Evolutionary conservation across 2,797 vertebrate genomes (phyloP), one percentile per base, ranked within the genome.

Genomic region (Rhyacichthys aspro): DNA sequence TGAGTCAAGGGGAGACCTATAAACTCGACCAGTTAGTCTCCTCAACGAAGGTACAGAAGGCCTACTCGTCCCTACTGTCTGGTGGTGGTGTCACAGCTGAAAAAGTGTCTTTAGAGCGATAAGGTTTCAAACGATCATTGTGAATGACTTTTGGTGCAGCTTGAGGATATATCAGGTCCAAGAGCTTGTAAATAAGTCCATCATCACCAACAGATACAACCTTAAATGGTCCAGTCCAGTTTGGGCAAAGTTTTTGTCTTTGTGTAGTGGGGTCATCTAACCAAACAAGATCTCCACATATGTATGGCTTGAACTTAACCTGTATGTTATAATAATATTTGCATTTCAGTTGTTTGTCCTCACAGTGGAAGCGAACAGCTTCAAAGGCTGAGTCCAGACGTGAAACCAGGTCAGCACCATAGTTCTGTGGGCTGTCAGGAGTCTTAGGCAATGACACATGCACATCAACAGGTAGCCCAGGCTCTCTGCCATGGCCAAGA

Each of bases 241-340:
- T 66, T 23, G 53, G 57, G 1, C 60, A 48, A 34, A 70, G 45
- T 59, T 77, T 77, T 34, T 58, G 44, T 65, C 57, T 55, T 23
- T 60, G 63, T 19, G 52, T 61, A 36, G 70, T 72, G 16, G 47
- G 70, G 53, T 72, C 43, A 12, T 62, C 48, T 32, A 68, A 38
- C 52, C 68, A 64, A 8, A 72, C 59, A 16, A 67, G 14, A 59
- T 72, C 63, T 36, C 38, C 38, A 43, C 10, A 17, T 9, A 15
- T 3, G 43, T 43, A 49, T 2, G 38, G 53, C 48, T 56, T 47
- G 9, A 55, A 63, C 37, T 37, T 63, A 0, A 39, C 23, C 14
- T 42, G 34, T 46, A 11, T 34, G 38, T 48, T 55, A 3, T 11
- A 55, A 15, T 55, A 63, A 4, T 55, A 18, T n/a, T 63, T 50